Evolutionary conservation across 1,140 invertebrate species (phyloP).

Genomic region (Elymnias hypermnestra): DNA sequence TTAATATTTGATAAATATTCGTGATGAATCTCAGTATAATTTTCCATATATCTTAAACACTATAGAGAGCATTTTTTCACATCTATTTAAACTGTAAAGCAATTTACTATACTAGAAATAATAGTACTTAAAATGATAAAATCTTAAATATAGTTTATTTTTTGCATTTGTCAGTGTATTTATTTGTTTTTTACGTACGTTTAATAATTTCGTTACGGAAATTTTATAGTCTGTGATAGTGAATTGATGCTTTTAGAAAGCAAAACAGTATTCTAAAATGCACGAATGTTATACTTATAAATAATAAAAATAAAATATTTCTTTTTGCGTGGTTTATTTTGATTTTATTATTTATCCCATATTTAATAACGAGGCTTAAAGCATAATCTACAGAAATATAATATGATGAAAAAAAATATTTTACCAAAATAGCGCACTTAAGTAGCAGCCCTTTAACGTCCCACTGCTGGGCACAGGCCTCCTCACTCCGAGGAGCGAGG

Average conservation of each 20-base stretch:
- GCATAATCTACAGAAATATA: too few relatives aligned
- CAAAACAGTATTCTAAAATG: slow-evolving; percentile 56
- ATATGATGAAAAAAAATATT: too few relatives aligned
- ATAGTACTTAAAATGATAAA: too few relatives aligned
- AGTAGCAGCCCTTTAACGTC: too few relatives aligned
- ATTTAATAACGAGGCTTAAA: too few relatives aligned
- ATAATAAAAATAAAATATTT: slow-evolving; percentile 27
- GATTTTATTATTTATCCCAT: slow-evolving; percentile 25
- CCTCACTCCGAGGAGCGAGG: too few relatives aligned
- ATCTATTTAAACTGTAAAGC: background rate
- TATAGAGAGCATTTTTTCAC: background rate
- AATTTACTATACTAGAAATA: background rate
- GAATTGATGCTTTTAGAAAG: slow-evolving; percentile 56
- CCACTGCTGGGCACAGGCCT: too few relatives aligned
- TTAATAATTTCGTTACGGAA: slow-evolving; percentile 2
- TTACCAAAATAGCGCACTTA: too few relatives aligned
- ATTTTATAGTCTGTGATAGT: slow-evolving; percentile 60
- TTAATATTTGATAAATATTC: background rate
- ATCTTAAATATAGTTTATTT: background rate
- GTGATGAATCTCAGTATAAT: slow-evolving; percentile 16
- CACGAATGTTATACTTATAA: slow-evolving; percentile 33
- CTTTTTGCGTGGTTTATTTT: slow-evolving; percentile 28
- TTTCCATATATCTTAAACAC: background rate
- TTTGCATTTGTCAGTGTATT: slow-evolving; percentile 17
- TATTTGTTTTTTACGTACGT: slow-evolving; percentile 10